Evolutionary conservation across 1,140 invertebrate species (phyloP).

Genomic region (Lethrus apterus): DNA sequence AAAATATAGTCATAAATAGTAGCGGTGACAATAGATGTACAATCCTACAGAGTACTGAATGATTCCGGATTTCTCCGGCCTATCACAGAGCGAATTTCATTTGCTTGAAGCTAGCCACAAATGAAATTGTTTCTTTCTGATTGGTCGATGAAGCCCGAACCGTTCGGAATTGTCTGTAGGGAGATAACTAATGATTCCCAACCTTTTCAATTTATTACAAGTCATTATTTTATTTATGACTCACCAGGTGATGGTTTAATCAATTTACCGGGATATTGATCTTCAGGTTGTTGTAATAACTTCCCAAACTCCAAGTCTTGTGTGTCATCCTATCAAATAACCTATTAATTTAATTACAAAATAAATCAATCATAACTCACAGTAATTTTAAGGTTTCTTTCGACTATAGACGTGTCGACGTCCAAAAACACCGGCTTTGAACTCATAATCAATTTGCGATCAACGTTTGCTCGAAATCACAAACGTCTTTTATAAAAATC

Average conservation of each 20-base stretch:
- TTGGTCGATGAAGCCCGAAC: too few species aligned
- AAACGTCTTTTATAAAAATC: neutral
- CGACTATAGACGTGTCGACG: conserved; percentile 39
- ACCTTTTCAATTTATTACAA: too few species aligned
- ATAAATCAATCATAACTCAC: conserved; percentile 29
- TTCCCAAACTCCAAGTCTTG: conserved; percentile 1
- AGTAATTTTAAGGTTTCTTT: conserved; percentile 42
- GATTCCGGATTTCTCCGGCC: too few species aligned
- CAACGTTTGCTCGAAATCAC: neutral
- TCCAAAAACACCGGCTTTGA: conserved; percentile 31
- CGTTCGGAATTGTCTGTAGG: too few species aligned
- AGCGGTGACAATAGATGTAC: too few species aligned
- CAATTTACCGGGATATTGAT: conserved; percentile 14
- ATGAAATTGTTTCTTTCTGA: too few species aligned
- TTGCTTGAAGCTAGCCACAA: too few species aligned
- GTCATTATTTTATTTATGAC: conserved; percentile 1
- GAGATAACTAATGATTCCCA: too few species aligned
- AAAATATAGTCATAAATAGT: too few species aligned
- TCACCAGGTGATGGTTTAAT: conserved; percentile 19
- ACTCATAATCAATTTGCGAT: conserved; percentile 16
- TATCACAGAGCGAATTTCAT: too few species aligned
- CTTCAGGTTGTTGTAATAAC: conserved; percentile 6
- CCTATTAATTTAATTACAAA: neutral
- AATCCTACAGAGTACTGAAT: too few species aligned
- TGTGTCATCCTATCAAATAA: conserved; percentile 9